Conservation (phyloP, 1,140 invertebrate species). For the Calosoma granatense region DNA sequence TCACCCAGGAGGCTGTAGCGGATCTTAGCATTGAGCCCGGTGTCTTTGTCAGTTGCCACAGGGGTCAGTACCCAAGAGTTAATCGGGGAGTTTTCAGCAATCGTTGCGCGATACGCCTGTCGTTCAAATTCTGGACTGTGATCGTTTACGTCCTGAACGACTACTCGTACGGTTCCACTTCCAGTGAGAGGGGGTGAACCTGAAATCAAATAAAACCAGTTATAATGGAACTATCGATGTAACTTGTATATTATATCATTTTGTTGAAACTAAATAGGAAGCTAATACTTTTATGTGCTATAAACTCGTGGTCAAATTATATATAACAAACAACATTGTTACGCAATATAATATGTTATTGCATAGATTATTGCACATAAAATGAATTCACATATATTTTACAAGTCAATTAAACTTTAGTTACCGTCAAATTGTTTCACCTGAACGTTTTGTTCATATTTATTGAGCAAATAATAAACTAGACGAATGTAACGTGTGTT, state of each 20-base stretch:
- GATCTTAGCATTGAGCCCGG: conserved; percentile 74
- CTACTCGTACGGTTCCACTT: conserved; percentile 73
- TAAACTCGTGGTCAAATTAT: background rate
- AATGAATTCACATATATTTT: too few species aligned
- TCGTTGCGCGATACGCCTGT: conserved; percentile 61
- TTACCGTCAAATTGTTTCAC: too few species aligned
- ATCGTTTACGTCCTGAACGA: conserved; percentile 90
- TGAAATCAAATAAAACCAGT: conserved; percentile 35
- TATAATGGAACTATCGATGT: too few species aligned
- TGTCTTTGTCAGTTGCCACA: conserved; percentile 67
- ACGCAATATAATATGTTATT: too few species aligned
- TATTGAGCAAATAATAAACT: too few species aligned
- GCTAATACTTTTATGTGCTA: background rate
- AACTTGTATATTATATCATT: too few species aligned
- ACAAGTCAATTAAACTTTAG: too few species aligned
- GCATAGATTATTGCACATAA: too few species aligned
- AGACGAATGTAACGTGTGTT: too few species aligned
- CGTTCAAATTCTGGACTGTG: conserved; percentile 76
- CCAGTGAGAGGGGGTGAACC: conserved; percentile 82
- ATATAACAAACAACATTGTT: too few species aligned
- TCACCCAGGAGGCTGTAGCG: conserved; percentile 74
- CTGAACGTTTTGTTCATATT: too few species aligned
- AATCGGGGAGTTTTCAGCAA: conserved; percentile 65
- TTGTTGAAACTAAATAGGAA: background rate
- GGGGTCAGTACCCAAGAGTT: conserved; percentile 64